Percentiles rank a stretch among this genome's conserved stretches.
phyloP scores from a whole-genome alignment of 2,888 invertebrate species.

The Sipha maydis region DNA sequence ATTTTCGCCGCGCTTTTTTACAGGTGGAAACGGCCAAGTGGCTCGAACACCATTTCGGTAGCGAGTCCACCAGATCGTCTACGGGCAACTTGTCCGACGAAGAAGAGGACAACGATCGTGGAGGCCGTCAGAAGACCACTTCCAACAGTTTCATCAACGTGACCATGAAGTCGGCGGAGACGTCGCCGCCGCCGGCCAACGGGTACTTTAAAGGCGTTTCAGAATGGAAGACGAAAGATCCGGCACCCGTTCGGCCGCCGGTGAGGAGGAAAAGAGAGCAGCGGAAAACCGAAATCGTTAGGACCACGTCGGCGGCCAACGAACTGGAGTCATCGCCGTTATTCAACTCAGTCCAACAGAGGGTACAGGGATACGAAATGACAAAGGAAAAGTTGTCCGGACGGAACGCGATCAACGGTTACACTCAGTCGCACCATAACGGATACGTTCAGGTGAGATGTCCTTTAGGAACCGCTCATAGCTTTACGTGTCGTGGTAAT shows the following conservation, averaged over 20 bases:
- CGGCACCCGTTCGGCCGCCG: constrained; percentile 32
- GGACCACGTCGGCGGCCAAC: neutral
- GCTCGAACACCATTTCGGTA: constrained; percentile 91
- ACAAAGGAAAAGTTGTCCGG: constrained; percentile 50
- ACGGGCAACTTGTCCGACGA: constrained; percentile 68
- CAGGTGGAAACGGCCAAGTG: constrained; percentile 89
- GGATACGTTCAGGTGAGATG: constrained; percentile 53
- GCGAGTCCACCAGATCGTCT: constrained; percentile 72
- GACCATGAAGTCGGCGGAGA: constrained; percentile 77
- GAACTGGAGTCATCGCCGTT: constrained; percentile 65
- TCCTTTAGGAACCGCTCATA: neutral
- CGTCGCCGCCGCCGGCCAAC: constrained; percentile 67
- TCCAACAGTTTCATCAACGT: constrained; percentile 80
- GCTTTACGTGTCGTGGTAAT: too few relatives aligned
- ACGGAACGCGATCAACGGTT: constrained; percentile 15
- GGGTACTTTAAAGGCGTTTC: constrained; percentile 74
- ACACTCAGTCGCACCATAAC: constrained; percentile 19
- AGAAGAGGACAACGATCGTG: constrained; percentile 69
- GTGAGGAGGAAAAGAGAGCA: constrained; percentile 44
- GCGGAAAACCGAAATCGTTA: constrained; percentile 34
- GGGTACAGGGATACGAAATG: constrained; percentile 58
- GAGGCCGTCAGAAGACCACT: constrained; percentile 56
- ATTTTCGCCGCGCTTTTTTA: neutral
- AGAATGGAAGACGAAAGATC: constrained; percentile 73
- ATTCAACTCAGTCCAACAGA: constrained; percentile 64